These are phyloP conservation scores for Salvelinus fontinalis DNA, from an alignment of 2,113 vertebrate species.

Conservation along the genomic window DNA sequence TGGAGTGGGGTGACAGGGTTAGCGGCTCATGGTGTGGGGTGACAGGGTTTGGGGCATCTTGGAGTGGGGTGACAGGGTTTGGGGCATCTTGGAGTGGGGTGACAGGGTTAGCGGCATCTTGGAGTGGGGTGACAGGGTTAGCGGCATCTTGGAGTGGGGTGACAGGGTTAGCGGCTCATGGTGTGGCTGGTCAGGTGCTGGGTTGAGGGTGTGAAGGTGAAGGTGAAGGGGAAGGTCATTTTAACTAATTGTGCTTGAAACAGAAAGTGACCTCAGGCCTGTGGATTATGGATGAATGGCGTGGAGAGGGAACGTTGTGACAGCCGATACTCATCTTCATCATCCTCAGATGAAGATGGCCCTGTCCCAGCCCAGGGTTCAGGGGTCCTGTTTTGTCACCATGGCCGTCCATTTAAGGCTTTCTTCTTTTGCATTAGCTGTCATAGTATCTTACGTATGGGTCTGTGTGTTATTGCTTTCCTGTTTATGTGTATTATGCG, in stretches of 20 bases:
- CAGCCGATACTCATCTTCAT: constrained; percentile 45
- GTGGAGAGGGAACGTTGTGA: constrained; percentile 55
- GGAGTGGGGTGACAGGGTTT: too few species aligned
- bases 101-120: too few species aligned
- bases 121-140: too few species aligned
- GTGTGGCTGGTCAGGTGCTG: constrained; percentile 65
- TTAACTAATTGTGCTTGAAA: constrained; percentile 47
- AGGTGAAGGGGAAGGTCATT: constrained; percentile 51
- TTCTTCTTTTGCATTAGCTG: constrained; percentile 16
- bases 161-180: constrained; percentile 69
- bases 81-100: too few species aligned
- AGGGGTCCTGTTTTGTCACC: constrained; percentile 45
- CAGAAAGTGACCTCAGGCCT: constrained; percentile 52
- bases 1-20: too few species aligned
- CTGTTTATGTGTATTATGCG: constrained; percentile 37
- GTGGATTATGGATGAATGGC: constrained; percentile 66
- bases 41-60: too few species aligned
- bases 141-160: too few species aligned
- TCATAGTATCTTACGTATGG: constrained; percentile 48
- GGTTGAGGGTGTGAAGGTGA: constrained; percentile 39
- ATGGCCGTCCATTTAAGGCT: constrained; percentile 13
- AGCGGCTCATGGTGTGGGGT: too few species aligned
- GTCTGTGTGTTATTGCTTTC: constrained; percentile 36
- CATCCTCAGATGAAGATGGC: constrained; percentile 42
- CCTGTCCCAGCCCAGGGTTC: constrained; percentile 12